Conservation (phyloP, 2,888 invertebrate species). For the Octodonta nipae region DNA sequence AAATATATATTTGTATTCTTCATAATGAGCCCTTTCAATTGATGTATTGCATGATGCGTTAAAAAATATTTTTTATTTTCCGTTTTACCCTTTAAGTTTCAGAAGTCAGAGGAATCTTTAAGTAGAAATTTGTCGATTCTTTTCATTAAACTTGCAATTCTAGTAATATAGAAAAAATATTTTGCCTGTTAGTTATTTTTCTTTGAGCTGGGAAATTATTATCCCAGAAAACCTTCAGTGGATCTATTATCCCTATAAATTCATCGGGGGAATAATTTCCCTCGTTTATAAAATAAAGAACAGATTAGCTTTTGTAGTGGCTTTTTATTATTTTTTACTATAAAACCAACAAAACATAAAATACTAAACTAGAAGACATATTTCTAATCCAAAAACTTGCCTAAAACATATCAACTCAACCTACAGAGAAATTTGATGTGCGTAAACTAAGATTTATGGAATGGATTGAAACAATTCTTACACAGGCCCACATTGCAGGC, state of each 20-base stretch:
- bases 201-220: conserved; percentile 6
- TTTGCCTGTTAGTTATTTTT: conserved; percentile 2
- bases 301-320: not conserved
- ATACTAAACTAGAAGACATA: too few relatives aligned
- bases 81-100: conserved; percentile 3
- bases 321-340: too few relatives aligned
- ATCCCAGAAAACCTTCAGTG: not conserved
- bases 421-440: too few relatives aligned
- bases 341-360: too few relatives aligned
- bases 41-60: too few relatives aligned
- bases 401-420: conserved; percentile 1
- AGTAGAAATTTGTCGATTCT: not conserved
- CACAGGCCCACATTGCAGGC: conserved; percentile 4
- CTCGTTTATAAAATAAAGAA: not conserved
- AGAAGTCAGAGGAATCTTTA: conserved; percentile 1
- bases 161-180: not conserved
- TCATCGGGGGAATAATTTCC: not conserved
- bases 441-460: too few relatives aligned
- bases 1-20: too few relatives aligned
- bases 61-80: too few relatives aligned
- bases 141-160: not conserved
- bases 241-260: not conserved
- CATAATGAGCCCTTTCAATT: too few relatives aligned
- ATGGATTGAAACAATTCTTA: conserved; percentile 4
- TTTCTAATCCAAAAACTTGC: too few relatives aligned